Percentiles rank a stretch among this genome's conserved stretches.
phyloP scores from a whole-genome alignment of 2,797 vertebrate genomes.

The Erethizon dorsatum region DNA sequence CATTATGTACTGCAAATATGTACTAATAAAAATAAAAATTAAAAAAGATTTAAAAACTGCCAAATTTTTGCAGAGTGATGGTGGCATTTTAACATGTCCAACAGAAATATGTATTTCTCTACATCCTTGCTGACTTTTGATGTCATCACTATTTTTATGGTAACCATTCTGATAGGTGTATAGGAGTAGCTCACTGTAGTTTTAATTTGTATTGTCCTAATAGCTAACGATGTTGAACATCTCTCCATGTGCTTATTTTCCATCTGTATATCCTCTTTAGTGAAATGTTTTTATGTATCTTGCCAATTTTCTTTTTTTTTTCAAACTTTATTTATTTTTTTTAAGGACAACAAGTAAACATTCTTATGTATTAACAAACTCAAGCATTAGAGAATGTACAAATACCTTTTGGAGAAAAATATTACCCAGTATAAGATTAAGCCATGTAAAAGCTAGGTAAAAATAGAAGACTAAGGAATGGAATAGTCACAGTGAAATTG shows the following conservation, averaged over 20 bases:
- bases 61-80: not conserved
- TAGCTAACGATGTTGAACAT: slow-evolving; percentile 10
- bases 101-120: not conserved
- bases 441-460: too few relatives aligned
- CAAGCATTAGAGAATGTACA: too few relatives aligned
- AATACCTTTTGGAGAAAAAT: too few relatives aligned
- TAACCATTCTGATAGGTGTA: not conserved
- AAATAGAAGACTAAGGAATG: too few relatives aligned
- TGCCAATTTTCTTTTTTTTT: slow-evolving; percentile 68
- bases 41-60: not conserved
- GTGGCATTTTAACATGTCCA: not conserved
- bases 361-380: too few relatives aligned
- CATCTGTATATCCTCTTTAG: slow-evolving; percentile 1
- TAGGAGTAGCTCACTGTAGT: not conserved
- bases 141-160: not conserved
- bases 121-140: not conserved
- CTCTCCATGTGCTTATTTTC: slow-evolving; percentile 27
- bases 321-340: too few relatives aligned
- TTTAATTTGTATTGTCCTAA: slow-evolving; percentile 49
- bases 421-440: too few relatives aligned
- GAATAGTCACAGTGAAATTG: too few relatives aligned
- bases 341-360: too few relatives aligned
- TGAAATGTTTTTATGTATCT: slow-evolving; percentile 44
- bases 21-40: not conserved
- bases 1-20: not conserved